Base-by-base conservation (phyloP, 2,888 invertebrate species). In the Xylocampa areola region DNA sequence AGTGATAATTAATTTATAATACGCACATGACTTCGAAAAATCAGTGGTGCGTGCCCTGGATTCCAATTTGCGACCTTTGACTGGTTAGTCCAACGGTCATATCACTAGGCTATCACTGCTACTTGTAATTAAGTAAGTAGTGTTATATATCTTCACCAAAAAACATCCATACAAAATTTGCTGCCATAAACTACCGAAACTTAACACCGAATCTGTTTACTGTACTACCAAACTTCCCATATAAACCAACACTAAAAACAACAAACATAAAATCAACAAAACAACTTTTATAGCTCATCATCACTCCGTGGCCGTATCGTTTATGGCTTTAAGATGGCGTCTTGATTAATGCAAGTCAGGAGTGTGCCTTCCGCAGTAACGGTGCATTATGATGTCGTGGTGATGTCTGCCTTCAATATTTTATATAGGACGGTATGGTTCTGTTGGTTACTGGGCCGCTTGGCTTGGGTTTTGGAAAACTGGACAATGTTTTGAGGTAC, bases 361-460 rank as follows among this genome's bases (percentile, higher is more conserved):
- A 82, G 60, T 63, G 76, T 68, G 81, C 85, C 90, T 90, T 91
- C 91, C 91, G 89, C 79, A 86, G 77, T 88, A 90, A 89, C 90
- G 88, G 90, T 89, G 76, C 80, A 72, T 79, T 82, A 85, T 87
- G 81, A 82, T 84, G 73, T 62, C 65, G 65, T 59, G 59, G 27
- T 65, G 57, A 41, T 58, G 75, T 77, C 72, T 79, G 79, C 60
- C 70, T 73, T 61, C 57, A 71, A 73, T 73, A 71, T 74, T 70
- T 65, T 59, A 73, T 64, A 61, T 60, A 25, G 68, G 61, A 57
- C 74, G 64, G 33, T 58, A 65, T 58, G 32, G 50, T 66, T 68
- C 47, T 61, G 29, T 53, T 50, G 75, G 63, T 73, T 74, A 73
- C 63, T 63, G 44, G 75, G 66, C 55, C 69, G 61, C 17, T 32